Conservation (phyloP, 2,113 vertebrate species). For the Muntiacus muntjak region DNA sequence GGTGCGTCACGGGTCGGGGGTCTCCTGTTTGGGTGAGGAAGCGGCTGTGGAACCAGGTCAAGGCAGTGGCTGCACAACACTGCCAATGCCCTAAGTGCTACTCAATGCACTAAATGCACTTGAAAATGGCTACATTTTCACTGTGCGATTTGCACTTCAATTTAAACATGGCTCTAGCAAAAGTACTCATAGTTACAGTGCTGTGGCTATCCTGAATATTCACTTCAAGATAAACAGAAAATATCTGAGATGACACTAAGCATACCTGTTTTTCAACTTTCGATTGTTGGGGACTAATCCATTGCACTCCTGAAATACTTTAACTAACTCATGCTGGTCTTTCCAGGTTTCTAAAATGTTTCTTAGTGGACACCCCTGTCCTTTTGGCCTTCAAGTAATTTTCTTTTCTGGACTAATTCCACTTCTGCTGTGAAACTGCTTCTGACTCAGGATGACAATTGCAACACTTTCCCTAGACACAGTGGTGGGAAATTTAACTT, state of each 20-base stretch:
- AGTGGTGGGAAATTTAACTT: not conserved
- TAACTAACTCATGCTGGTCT: too few species aligned
- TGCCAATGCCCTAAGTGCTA: not conserved
- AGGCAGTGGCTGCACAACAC: too few species aligned
- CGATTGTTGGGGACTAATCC: not conserved
- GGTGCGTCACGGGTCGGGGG: accelerated
- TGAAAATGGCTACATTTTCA: not conserved
- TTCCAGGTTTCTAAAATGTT: too few species aligned
- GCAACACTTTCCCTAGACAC: not conserved
- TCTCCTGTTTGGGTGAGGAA: not conserved
- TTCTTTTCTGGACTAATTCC: not conserved
- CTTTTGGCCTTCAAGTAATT: not conserved
- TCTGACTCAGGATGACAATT: not conserved
- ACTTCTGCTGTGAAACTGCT: not conserved
- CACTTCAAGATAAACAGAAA: not conserved
- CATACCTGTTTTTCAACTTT: not conserved
- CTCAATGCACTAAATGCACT: not conserved
- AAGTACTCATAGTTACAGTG: not conserved
- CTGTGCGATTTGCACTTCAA: not conserved
- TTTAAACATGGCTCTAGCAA: not conserved
- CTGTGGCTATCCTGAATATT: not conserved
- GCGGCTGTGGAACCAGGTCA: not conserved
- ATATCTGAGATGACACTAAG: not conserved
- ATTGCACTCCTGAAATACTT: not conserved
- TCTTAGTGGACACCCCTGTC: not conserved